Percentiles rank a stretch among this genome's conserved stretches.
phyloP scores from a whole-genome alignment of 2,888 invertebrate species.

The Ametastegia equiseti region DNA sequence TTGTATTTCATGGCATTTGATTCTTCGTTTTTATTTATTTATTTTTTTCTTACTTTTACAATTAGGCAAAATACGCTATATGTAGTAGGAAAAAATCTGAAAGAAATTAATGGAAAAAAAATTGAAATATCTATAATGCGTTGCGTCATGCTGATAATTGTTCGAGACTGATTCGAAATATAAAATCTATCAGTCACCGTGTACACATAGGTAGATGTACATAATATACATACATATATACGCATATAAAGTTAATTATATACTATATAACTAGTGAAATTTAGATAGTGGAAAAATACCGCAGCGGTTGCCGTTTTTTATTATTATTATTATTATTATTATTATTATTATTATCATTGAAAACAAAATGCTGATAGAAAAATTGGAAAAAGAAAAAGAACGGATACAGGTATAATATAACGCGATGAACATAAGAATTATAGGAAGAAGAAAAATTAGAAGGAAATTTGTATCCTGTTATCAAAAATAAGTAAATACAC shows the following conservation, averaged over 20 bases:
- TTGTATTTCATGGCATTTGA: too few relatives aligned
- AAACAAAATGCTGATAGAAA: neutral
- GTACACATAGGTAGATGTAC: slow-evolving; percentile 20
- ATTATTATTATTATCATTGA: neutral
- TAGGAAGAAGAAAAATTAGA: neutral
- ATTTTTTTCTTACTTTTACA: too few relatives aligned
- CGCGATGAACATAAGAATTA: neutral
- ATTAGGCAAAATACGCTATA: too few relatives aligned
- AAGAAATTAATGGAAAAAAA: slow-evolving; percentile 41
- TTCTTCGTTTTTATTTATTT: too few relatives aligned
- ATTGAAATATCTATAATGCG: slow-evolving; percentile 14
- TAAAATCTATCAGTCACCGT: slow-evolving; percentile 22
- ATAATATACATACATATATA: too few relatives aligned
- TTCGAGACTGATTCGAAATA: slow-evolving; percentile 62
- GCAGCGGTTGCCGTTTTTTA: neutral
- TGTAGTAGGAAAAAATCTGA: neutral
- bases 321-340: neutral
- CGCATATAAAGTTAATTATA: too few relatives aligned
- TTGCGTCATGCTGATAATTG: slow-evolving; percentile 59
- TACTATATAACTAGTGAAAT: neutral
- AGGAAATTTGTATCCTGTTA: neutral
- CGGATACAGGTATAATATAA: neutral
- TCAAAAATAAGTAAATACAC: neutral
- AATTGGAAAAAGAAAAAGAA: neutral
- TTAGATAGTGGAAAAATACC: neutral